A percentile compares a stretch with the other conserved stretches of the same genome.
These are phyloP conservation scores for Magallana gigas DNA, from an alignment of 1,140 invertebrate species.

Conservation along the genomic window DNA sequence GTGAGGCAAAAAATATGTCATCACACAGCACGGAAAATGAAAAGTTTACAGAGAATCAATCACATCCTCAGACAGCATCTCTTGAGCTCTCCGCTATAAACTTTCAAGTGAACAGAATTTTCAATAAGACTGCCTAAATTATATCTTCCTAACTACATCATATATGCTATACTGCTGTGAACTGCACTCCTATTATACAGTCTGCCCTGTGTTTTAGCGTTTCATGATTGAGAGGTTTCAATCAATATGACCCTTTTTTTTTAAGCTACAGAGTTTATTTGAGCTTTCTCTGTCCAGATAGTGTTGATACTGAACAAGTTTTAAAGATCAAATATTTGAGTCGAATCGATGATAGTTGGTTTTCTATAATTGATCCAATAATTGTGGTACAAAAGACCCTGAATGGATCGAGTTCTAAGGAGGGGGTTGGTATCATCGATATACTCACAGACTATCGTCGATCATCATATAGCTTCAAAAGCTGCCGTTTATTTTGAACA, in stretches of 20 bases:
- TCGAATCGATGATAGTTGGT: neutral
- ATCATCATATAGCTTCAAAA: no score
- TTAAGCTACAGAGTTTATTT: neutral
- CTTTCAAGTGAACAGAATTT: neutral
- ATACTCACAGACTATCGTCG: no score
- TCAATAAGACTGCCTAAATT: neutral
- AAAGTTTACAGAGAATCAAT: neutral
- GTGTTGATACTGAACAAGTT: neutral
- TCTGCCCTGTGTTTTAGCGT: neutral
- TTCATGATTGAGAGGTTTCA: neutral
- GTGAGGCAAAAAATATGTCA: neutral
- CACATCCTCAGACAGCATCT: neutral
- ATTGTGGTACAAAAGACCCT: neutral
- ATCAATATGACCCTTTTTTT: conserved; percentile 9
- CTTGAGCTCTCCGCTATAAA: neutral
- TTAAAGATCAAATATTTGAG: conserved; percentile 7
- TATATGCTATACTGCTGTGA: neutral
- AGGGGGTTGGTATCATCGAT: no score
- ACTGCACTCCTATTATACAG: neutral
- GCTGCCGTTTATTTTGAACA: no score
- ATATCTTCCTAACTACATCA: neutral
- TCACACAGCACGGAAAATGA: neutral
- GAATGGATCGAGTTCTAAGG: no score
- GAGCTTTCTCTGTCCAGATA: neutral
- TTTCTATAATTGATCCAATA: neutral